phyloP scores from a whole-genome alignment of 53 echinoderm and acorn worm genomes.

The Henricia sp. region DNA sequence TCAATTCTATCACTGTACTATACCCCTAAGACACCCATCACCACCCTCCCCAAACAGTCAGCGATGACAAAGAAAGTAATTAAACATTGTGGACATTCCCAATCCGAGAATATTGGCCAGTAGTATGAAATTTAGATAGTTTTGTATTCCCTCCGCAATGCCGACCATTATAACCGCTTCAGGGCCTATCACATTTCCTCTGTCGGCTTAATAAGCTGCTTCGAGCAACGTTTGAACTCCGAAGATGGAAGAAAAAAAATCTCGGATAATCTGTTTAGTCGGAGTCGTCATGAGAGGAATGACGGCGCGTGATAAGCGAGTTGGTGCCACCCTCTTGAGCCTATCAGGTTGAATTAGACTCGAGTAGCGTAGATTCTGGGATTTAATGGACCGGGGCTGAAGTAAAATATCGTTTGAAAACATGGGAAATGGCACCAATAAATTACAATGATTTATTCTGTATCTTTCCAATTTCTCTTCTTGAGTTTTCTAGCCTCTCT shows the following conservation, averaged over 20 bases:
- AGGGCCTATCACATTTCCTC: slow-evolving; percentile 14
- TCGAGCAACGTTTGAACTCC: neutral
- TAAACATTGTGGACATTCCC: neutral
- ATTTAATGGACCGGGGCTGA: no score
- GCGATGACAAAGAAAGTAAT: no score
- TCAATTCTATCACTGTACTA: no score
- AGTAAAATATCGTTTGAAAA: no score
- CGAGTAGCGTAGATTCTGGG: neutral
- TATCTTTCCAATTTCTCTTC: no score
- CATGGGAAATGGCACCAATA: no score
- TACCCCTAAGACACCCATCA: no score
- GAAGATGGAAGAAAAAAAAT: slow-evolving; percentile 5
- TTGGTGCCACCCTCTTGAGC: slow-evolving; percentile 36
- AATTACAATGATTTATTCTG: no score
- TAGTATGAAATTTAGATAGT: slow-evolving; percentile 31
- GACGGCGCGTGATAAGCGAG: slow-evolving; percentile 28
- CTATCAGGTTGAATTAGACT: slow-evolving; percentile 25
- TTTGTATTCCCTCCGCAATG: slow-evolving; percentile 9
- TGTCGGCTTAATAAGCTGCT: slow-evolving; percentile 22
- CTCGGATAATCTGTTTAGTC: slow-evolving; percentile 35
- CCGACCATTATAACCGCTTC: slow-evolving; percentile 3
- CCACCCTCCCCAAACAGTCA: no score
- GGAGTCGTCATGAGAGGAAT: slow-evolving; percentile 30
- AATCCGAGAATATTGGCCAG: neutral
- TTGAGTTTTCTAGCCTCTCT: no score